Percentiles rank a stretch among this genome's conserved stretches.
Evolutionary conservation across 2,888 invertebrate species (phyloP).

Genomic region (Myathropa florea): DNA sequence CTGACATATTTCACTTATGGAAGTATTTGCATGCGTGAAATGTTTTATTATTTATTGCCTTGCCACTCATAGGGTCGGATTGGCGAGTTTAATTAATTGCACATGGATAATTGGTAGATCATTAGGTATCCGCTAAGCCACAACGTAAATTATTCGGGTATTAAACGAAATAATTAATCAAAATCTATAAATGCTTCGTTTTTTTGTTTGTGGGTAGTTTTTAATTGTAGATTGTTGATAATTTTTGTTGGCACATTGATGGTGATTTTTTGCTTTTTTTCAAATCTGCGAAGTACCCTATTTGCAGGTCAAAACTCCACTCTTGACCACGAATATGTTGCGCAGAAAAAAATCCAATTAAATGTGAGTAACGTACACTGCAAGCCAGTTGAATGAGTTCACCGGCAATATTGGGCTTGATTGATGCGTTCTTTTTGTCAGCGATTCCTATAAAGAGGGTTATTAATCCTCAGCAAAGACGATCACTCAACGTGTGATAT

Average conservation of each 20-base stretch:
- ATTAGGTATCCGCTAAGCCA: slow-evolving; percentile 65
- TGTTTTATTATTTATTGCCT: slow-evolving; percentile 31
- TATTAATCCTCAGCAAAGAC: too few species aligned
- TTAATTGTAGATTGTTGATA: neutral
- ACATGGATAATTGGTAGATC: slow-evolving; percentile 60
- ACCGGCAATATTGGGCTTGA: neutral
- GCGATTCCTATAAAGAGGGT: too few species aligned
- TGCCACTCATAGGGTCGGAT: slow-evolving; percentile 15
- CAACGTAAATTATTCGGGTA: slow-evolving; percentile 63
- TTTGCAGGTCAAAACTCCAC: neutral
- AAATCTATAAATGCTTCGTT: slow-evolving; percentile 33
- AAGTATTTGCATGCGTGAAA: neutral
- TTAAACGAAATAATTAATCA: slow-evolving; percentile 67
- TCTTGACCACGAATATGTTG: neutral
- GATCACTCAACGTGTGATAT: too few species aligned
- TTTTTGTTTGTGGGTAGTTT: slow-evolving; percentile 3
- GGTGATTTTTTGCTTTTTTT: neutral
- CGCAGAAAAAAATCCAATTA: neutral
- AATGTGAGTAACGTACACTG: neutral
- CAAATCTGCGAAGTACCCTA: neutral
- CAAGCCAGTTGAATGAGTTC: neutral
- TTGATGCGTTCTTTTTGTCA: neutral
- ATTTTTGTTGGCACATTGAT: slow-evolving; percentile 12
- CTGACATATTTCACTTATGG: neutral
- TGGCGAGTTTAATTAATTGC: slow-evolving; percentile 60